Base-by-base conservation (phyloP, 2,888 invertebrate species). In the Automeris io region DNA sequence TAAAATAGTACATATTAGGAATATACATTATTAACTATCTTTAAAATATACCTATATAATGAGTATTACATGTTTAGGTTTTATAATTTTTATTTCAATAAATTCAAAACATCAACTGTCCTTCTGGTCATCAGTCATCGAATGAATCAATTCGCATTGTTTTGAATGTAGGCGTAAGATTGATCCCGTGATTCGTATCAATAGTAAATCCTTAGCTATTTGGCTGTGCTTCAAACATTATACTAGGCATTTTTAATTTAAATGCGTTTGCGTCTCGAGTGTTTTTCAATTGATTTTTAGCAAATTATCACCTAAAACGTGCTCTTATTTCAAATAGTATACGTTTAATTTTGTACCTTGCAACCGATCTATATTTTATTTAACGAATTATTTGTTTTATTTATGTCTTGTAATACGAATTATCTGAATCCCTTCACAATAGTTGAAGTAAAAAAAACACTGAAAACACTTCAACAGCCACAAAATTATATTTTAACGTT, bases 191-290 rank as follows among this genome's bases (percentile, higher is more conserved):
- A 59, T 50, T 57, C 54, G 54, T 49, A 51, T 53, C 56, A 60
- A 57, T 38, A 33, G 6, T 25, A 48, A 45, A 46, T 47, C 40
- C 45, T 42, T 47, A 53, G 68, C 70, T 61, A 61, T 65, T 80
- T 83, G 83, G 82, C 83, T 54, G 45, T 51, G 62, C 57, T 66
- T 77, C 78, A 80, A 81, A 72, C 70, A 61, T 66, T 67, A 67
- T 49, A 46, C 42, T 45, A 48, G 52, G 55, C 73, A 73, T 74
- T 75, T 76, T 69, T 76, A 72, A 70, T 57, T 51, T 39, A 42
- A 56, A 55, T 54, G 51, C 51, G 47, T 51, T 49, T 49, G 46
- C 40, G 37, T 45, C 39, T 43, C 41, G 40, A 34, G 34, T 47
- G 42, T 38, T 22, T 33, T 25, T 33, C 33, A 12, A 36, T 42